Conservation (phyloP, 2,113 vertebrate genomes). For the Mastomys natalensis region DNA sequence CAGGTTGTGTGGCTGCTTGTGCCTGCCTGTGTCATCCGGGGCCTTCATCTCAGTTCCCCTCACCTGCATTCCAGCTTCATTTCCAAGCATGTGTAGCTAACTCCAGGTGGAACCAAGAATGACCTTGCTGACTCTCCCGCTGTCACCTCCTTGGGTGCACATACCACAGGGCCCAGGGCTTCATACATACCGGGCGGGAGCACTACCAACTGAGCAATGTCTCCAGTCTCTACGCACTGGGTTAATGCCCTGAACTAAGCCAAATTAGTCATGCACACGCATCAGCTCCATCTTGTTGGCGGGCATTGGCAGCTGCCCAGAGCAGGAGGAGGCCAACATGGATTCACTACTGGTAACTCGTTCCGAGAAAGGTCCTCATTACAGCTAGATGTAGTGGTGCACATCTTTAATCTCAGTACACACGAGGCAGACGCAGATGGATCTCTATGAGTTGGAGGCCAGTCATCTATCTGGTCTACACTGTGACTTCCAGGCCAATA, state of each 20-base stretch:
- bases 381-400: neutral
- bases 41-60: neutral
- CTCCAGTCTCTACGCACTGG: neutral
- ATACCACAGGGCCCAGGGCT: neutral
- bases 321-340: no score
- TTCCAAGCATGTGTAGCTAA: neutral
- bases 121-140: neutral
- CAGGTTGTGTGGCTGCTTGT: neutral
- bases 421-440: neutral
- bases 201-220: neutral
- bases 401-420: neutral
- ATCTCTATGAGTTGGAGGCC: neutral
- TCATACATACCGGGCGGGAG: neutral
- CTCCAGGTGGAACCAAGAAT: no score
- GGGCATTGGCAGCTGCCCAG: neutral
- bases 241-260: neutral
- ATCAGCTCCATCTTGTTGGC: neutral
- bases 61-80: neutral
- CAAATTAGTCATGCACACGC: no score
- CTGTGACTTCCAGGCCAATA: neutral
- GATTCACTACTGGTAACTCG: neutral
- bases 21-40: accelerated
- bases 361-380: neutral
- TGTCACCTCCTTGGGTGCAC: neutral
- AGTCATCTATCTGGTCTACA: no score